Evolutionary conservation across 2,797 vertebrate species (phyloP), one percentile per base, ranked within the genome.

Genomic region (Astyanax mexicanus): DNA sequence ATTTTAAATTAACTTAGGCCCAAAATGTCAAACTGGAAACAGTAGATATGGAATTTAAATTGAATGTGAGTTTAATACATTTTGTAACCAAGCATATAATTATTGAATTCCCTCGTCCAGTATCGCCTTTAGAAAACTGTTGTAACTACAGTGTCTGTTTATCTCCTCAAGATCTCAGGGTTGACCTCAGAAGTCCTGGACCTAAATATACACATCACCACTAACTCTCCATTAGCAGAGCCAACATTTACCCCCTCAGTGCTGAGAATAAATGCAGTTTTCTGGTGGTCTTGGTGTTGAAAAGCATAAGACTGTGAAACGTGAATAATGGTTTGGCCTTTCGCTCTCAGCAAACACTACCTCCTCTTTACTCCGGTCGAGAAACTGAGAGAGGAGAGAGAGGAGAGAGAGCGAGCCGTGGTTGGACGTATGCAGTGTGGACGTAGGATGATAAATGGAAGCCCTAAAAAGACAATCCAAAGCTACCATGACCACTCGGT

Each of bases 381-480:
- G 29, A 32, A 32, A 32, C 29, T 2, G 29, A 11, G 8, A 32
- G 38, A 58, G 4, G 55, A 32, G 29, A 2, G 29, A 11, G 8
- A 32, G 38, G 58, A 4, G 55, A 58, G 17, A 21, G 10, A 17
- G 9, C 4, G 58, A 44, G n/a, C 44, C 35, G 27, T 5, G 51
- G 52, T 35, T 44, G 15, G 68, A 55, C 17, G 21, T 32, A 11
- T 54, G 35, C 45, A 40, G 60, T 57, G 38, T 70, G 38, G 40
- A 58, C 23, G 49, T 32, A 6, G 10, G 37, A 69, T 82, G 80
- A 85, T 81, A 62, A 80, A 84, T 84, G 75, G 47, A 84, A 45
- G 37, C 29, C 60, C 51, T 52, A 66, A 32, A 60, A 75, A 82
- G 77, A 75, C 73, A 66, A 71, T 74, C 72, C 79, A 75, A 75